phyloP scores from a whole-genome alignment of 2,797 vertebrate species.

The Falco peregrinus region DNA sequence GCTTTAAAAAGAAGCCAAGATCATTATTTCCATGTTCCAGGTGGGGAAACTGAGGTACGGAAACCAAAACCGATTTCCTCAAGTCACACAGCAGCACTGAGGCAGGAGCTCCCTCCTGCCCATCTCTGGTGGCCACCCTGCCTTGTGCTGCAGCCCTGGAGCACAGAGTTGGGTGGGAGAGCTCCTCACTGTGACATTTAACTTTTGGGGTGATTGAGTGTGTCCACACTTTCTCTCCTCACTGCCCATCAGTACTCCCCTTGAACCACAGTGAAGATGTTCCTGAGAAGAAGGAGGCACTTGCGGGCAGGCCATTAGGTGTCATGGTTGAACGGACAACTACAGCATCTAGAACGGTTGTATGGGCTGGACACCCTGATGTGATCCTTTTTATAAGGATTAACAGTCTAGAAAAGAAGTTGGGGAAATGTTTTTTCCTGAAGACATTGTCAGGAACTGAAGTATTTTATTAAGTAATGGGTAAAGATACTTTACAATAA shows the following conservation, averaged over 20 bases:
- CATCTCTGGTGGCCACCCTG: fast-evolving
- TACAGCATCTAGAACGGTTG: fast-evolving
- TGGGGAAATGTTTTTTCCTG: neutral
- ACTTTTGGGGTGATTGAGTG: neutral
- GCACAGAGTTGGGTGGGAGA: neutral
- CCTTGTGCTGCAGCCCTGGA: neutral
- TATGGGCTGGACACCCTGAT: neutral
- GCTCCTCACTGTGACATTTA: neutral
- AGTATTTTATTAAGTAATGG: neutral
- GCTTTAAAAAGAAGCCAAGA: conserved; percentile 37
- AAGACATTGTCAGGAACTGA: neutral
- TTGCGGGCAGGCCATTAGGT: fast-evolving
- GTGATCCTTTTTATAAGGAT: neutral
- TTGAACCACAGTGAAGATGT: neutral
- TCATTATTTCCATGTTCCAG: neutral
- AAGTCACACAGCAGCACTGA: neutral
- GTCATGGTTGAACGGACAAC: neutral
- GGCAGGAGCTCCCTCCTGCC: neutral
- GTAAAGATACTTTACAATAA: neutral
- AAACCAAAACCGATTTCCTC: neutral
- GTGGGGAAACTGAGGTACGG: neutral
- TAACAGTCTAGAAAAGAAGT: neutral
- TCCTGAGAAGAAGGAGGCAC: neutral
- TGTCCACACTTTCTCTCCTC: neutral
- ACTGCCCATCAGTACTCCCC: neutral